These are phyloP conservation scores for Amiota communis DNA, from an alignment of 2,888 invertebrate species.

Conservation along the genomic window DNA sequence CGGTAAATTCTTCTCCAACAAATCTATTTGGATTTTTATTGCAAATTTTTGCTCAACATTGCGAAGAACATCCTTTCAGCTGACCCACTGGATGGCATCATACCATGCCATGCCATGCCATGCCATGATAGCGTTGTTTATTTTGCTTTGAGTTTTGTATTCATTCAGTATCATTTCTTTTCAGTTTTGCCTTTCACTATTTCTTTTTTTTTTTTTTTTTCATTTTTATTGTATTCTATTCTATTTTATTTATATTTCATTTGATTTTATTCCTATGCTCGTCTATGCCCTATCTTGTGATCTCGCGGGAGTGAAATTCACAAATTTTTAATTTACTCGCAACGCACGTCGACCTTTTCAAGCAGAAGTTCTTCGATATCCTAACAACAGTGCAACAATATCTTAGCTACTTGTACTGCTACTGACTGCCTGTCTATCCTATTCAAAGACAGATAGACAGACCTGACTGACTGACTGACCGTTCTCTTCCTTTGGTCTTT, in stretches of 20 bases:
- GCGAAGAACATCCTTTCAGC: not conserved
- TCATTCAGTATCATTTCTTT: constrained; percentile 4
- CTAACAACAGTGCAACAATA: not conserved
- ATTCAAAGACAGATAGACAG: too few species aligned
- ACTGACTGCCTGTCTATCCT: not conserved
- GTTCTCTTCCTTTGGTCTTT: too few species aligned
- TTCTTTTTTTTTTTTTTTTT: constrained; percentile 1
- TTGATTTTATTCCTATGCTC: not conserved
- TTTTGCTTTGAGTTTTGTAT: constrained; percentile 1
- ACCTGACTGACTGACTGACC: too few species aligned
- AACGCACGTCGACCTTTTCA: constrained; percentile 16
- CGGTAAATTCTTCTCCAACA: constrained; percentile 13
- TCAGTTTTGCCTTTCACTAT: not conserved
- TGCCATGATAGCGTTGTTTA: constrained; percentile 3
- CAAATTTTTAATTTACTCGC: constrained; percentile 32
- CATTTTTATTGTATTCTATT: constrained; percentile 4
- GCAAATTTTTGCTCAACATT: constrained; percentile 25
- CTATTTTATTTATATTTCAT: constrained; percentile 18
- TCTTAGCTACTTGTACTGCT: too few species aligned
- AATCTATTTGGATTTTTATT: constrained; percentile 25
- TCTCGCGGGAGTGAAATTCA: constrained; percentile 4
- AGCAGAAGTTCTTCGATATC: not conserved
- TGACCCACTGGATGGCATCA: not conserved
- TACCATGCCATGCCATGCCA: too few species aligned
- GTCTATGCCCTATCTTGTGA: not conserved